Conservation (phyloP, 2,888 invertebrate species). For the Bibio marci region DNA sequence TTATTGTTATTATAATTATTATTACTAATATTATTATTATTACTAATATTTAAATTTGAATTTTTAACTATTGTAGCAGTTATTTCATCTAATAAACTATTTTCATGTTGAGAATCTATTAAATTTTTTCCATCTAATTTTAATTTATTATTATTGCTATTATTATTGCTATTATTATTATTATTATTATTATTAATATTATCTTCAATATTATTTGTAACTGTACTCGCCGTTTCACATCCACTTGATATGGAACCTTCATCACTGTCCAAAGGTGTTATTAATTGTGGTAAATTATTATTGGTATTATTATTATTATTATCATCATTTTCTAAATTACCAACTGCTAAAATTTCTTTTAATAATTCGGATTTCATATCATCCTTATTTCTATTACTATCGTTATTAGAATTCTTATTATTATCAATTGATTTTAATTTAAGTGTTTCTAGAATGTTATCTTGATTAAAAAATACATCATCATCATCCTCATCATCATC, state of each 20-base stretch:
- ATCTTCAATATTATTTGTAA: slow-evolving; percentile 33
- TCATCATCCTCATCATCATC: slow-evolving; percentile 18
- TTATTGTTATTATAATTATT: background rate
- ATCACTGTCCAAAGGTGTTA: slow-evolving; percentile 39
- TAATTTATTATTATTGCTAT: background rate
- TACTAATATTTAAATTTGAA: too few relatives aligned
- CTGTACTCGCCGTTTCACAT: slow-evolving; percentile 63
- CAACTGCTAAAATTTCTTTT: too few relatives aligned
- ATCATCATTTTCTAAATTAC: too few relatives aligned
- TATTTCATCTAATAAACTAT: background rate
- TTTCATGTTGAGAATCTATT: background rate
- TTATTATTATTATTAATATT: background rate
- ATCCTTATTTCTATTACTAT: background rate
- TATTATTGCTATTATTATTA: background rate
- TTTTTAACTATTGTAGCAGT: too few relatives aligned
- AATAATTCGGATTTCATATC: background rate
- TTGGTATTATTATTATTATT: slow-evolving; percentile 7
- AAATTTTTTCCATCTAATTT: background rate
- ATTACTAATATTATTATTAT: too few relatives aligned
- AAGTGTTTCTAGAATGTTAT: slow-evolving; percentile 6
- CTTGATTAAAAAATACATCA: slow-evolving; percentile 22
- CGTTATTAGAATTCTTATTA: background rate
- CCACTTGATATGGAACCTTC: slow-evolving; percentile 65
- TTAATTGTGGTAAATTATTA: background rate
- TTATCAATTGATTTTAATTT: background rate